Percentiles rank a stretch among this genome's conserved stretches.
Conservation (phyloP, 1,140 invertebrate species). For the Pseudoatta argentina region DNA sequence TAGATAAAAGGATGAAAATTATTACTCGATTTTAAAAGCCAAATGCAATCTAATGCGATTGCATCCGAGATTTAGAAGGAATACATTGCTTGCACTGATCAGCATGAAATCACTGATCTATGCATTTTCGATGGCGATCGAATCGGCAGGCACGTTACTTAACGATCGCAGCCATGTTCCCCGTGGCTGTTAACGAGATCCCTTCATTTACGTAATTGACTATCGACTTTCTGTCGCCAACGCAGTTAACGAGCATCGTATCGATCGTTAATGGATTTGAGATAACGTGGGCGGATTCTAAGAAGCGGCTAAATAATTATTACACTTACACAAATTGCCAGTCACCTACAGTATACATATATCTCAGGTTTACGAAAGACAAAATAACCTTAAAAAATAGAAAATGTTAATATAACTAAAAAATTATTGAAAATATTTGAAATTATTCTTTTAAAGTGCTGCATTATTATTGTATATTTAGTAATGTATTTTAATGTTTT, state of each 20-base stretch:
- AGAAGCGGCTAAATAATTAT: slow-evolving; percentile 63
- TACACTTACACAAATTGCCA: slow-evolving; percentile 30
- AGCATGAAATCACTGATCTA: slow-evolving; percentile 36
- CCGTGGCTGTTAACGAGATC: slow-evolving; percentile 66
- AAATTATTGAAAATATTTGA: neutral
- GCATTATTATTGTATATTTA: neutral
- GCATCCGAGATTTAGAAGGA: slow-evolving; percentile 18
- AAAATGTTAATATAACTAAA: neutral
- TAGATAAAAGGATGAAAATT: slow-evolving; percentile 30
- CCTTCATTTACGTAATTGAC: slow-evolving; percentile 75
- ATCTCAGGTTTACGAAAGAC: neutral
- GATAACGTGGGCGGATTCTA: slow-evolving; percentile 42
- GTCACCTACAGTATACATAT: slow-evolving; percentile 18
- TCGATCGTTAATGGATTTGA: slow-evolving; percentile 70
- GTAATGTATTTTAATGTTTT: too few relatives aligned
- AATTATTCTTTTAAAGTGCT: neutral
- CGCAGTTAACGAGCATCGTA: slow-evolving; percentile 70
- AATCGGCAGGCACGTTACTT: slow-evolving; percentile 12
- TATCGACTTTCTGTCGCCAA: slow-evolving; percentile 74
- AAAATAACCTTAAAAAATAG: neutral
- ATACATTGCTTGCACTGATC: neutral
- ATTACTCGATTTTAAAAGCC: slow-evolving; percentile 46
- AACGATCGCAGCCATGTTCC: slow-evolving; percentile 32
- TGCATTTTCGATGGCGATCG: slow-evolving; percentile 45
- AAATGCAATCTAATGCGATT: slow-evolving; percentile 57